Base-by-base conservation (phyloP, 2,797 vertebrate species). In the Allobates femoralis region DNA sequence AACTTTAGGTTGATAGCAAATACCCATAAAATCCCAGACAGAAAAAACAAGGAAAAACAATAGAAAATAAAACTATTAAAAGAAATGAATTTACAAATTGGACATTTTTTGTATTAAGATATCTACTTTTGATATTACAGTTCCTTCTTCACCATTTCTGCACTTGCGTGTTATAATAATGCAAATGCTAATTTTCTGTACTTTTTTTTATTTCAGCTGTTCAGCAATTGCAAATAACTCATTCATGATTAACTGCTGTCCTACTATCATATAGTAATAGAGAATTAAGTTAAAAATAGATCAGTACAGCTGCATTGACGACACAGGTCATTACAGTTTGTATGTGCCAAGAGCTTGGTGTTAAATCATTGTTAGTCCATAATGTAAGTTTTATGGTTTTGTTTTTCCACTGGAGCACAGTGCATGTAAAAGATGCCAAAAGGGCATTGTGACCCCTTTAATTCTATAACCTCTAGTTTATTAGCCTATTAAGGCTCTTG, bases 401-500 rank as follows among this genome's bases (percentile, higher is more conserved):
- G 84, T 92, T 94, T 93, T 93, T 91, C 89, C 71, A 86, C 86
- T 88, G 86, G 91, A 91, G 86, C 64, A 79, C 55, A 19, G 87
- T 15, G 60, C 89, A 78, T 37, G 66, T 90, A 88, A 93, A 89
- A 85, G 79, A 86, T 5, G 90, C 91, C 90, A 91, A 91, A 93
- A 94, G 93, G 91, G 85, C 92, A 91, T 71, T 79, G 69, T 94
- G 94, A 94, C 94, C 92, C 90, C 86, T 90, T 91, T 91, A 88
- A 88, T 88, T 88, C 83, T 88, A 88, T 91, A 93, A 92, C 91
- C 87, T 78, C 88, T 86, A 82, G 89, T 91, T 88, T 90, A 91
- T 92, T 93, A 93, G 55, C 92, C 93, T 93, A 94, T 94, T 92
- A 95, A 93, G 93, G 93, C 91, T 90, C 89, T 93, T 90, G 88